phyloP scores from a whole-genome alignment of 2,113 vertebrate species.

The Lathamus discolor region DNA sequence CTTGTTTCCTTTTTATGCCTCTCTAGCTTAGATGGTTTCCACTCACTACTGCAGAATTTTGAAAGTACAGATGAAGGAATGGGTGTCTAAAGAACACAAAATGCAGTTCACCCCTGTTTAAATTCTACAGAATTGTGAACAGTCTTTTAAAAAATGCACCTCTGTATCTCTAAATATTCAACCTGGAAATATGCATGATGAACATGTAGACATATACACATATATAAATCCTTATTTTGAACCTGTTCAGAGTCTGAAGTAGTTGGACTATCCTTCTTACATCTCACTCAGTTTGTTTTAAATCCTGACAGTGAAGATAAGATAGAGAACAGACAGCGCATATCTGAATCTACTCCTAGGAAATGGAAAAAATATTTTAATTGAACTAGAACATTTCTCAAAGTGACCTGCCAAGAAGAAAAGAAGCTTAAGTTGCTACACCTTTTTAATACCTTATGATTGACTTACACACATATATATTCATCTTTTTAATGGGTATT shows the following conservation, averaged over 20 bases:
- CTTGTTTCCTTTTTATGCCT: background rate
- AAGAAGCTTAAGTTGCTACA: slow-evolving; percentile 56
- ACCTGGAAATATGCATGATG: background rate
- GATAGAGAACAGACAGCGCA: slow-evolving; percentile 59
- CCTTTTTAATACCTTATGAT: slow-evolving; percentile 63
- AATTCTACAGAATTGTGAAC: background rate
- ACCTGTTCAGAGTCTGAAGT: background rate
- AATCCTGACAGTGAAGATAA: slow-evolving; percentile 55
- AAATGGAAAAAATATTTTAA: slow-evolving; percentile 69
- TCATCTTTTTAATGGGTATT: slow-evolving; percentile 73
- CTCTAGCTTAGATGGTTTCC: background rate
- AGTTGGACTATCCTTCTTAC: background rate
- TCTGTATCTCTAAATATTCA: background rate
- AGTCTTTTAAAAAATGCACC: background rate
- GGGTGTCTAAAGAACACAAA: background rate
- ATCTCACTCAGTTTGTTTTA: slow-evolving; percentile 55
- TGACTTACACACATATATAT: slow-evolving; percentile 68
- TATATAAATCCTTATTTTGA: background rate
- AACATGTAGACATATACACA: background rate
- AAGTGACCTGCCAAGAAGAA: slow-evolving; percentile 63
- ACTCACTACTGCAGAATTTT: background rate
- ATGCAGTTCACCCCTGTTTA: background rate
- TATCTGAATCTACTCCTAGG: slow-evolving; percentile 63
- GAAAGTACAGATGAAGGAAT: background rate
- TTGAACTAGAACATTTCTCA: slow-evolving; percentile 60